Percentiles rank a stretch among this genome's conserved stretches.
Evolutionary conservation across 2,113 vertebrate species (phyloP).

Genomic region (Ornithorhynchus anatinus): DNA sequence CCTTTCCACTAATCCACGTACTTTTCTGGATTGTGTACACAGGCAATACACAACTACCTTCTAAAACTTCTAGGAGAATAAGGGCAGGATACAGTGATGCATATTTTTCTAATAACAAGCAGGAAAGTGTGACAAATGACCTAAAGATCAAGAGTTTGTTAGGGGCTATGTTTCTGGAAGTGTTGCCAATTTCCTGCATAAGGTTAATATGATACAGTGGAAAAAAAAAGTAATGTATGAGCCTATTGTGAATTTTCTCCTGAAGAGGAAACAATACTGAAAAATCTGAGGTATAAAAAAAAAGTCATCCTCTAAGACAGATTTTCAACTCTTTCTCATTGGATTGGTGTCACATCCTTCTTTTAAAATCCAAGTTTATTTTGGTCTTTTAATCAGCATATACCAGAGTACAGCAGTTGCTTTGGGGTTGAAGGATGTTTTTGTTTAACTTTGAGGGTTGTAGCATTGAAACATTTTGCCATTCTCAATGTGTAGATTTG

Average conservation of each 20-base stretch:
- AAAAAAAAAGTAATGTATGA: not conserved
- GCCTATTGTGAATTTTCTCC: not conserved
- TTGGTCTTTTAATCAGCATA: not conserved
- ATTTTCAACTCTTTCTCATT: not conserved
- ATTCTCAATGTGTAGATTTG: not conserved
- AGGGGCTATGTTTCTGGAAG: not conserved
- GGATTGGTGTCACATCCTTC: not conserved
- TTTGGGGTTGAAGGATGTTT: not conserved
- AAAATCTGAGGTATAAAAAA: not conserved
- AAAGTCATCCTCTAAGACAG: not conserved
- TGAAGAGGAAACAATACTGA: not conserved
- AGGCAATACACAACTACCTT: no score
- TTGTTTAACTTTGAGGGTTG: not conserved
- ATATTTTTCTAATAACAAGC: no score
- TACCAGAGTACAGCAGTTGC: not conserved
- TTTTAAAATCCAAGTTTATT: not conserved
- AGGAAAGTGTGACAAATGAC: not conserved
- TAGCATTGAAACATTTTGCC: not conserved
- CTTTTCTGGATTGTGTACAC: no score
- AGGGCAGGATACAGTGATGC: no score
- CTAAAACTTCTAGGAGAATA: no score
- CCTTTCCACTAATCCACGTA: no score
- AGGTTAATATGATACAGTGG: not conserved
- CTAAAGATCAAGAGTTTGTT: not conserved
- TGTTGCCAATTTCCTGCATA: not conserved